phyloP scores from a whole-genome alignment of 2,113 vertebrate species.

The Mormyrus lacerda region DNA sequence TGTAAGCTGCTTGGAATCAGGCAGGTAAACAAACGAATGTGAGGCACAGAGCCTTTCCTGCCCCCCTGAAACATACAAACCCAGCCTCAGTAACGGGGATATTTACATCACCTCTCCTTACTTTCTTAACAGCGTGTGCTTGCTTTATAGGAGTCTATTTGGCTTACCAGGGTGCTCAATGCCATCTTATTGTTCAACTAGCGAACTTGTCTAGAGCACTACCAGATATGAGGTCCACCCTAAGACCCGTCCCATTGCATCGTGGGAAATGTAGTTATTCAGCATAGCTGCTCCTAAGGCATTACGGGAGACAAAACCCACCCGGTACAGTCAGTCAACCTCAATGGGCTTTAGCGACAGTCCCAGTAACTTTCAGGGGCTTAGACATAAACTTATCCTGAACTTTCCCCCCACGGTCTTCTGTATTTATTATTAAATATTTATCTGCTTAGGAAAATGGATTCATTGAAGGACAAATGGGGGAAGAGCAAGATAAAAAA shows the following conservation, averaged over 20 bases:
- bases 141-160: background rate
- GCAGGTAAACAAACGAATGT: background rate
- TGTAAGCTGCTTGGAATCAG: background rate
- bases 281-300: background rate
- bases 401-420: background rate
- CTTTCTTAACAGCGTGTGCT: background rate
- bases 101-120: background rate
- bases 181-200: background rate
- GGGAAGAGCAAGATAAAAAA: background rate
- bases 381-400: background rate
- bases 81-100: background rate
- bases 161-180: too few relatives aligned
- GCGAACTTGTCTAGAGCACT: background rate
- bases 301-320: background rate
- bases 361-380: background rate
- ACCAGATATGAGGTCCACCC: background rate
- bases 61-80: background rate
- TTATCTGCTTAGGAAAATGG: background rate
- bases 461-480: background rate
- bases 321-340: background rate
- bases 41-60: background rate
- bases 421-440: conserved; percentile 1
- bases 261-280: background rate
- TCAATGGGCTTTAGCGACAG: background rate
- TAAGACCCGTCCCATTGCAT: background rate